Percentiles rank a stretch among this genome's conserved stretches.
phyloP scores from a whole-genome alignment of 2,888 invertebrate species.

The Aphodius granarius region DNA sequence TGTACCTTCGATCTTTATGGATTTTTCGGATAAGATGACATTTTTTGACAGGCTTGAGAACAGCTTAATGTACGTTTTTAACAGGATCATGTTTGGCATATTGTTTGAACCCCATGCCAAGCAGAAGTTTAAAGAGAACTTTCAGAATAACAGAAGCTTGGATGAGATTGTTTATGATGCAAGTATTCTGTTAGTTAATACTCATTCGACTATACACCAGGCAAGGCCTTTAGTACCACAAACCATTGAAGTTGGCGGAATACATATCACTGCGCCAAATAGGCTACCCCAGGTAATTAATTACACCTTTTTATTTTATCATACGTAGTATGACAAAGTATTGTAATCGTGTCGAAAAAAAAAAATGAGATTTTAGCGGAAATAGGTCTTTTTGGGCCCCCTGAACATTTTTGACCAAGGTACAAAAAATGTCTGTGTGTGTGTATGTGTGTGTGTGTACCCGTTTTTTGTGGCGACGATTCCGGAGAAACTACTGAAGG shows the following conservation, averaged over 20 bases:
- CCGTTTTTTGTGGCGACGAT: too few relatives aligned
- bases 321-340: too few relatives aligned
- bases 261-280: conserved; percentile 52
- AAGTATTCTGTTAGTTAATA: conserved; percentile 56
- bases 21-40: conserved; percentile 37
- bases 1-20: conserved; percentile 53
- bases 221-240: conserved; percentile 54
- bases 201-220: conserved; percentile 53
- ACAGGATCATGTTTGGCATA: conserved; percentile 26
- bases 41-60: conserved; percentile 38
- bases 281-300: conserved; percentile 39
- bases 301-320: too few relatives aligned
- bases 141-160: neutral
- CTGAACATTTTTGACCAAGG: too few relatives aligned
- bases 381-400: too few relatives aligned
- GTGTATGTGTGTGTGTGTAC: too few relatives aligned
- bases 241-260: conserved; percentile 58
- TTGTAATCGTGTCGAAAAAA: too few relatives aligned
- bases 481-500: too few relatives aligned
- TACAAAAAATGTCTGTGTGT: too few relatives aligned
- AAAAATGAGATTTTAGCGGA: too few relatives aligned
- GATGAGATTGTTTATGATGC: conserved; percentile 53
- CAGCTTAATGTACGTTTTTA: conserved; percentile 27
- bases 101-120: conserved; percentile 34
- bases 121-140: conserved; percentile 36